phyloP scores from a whole-genome alignment of 2,888 invertebrate genomes.

The Bellardia pandia region DNA sequence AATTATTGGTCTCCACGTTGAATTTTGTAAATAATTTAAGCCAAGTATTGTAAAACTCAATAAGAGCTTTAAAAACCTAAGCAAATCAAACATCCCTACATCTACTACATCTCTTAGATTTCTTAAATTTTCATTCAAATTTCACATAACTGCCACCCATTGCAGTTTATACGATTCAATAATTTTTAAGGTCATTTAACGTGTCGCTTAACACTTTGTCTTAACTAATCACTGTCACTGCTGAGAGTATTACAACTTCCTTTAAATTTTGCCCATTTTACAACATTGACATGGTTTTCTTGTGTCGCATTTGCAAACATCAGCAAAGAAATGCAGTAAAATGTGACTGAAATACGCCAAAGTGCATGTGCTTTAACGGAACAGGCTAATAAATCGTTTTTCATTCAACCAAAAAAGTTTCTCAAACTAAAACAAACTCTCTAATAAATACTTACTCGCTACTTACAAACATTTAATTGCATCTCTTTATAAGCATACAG shows the following conservation, averaged over 20 bases:
- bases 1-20: too few relatives aligned
- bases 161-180: conserved; percentile 30
- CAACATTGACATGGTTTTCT: conserved; percentile 53
- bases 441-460: background rate
- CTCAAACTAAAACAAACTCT: background rate
- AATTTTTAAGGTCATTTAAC: conserved; percentile 63
- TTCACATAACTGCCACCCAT: background rate
- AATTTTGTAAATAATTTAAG: too few relatives aligned
- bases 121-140: background rate
- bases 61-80: too few relatives aligned
- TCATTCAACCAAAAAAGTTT: conserved; percentile 41
- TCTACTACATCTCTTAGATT: too few relatives aligned
- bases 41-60: too few relatives aligned
- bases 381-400: conserved; percentile 61
- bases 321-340: background rate
- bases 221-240: conserved; percentile 67
- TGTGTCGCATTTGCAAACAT: background rate
- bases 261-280: background rate
- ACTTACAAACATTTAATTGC: conserved; percentile 7
- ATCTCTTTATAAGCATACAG: conserved; percentile 12
- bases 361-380: conserved; percentile 26
- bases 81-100: too few relatives aligned
- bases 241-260: conserved; percentile 38
- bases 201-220: conserved; percentile 66
- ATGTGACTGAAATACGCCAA: background rate